These are phyloP conservation scores for Upupa epops DNA, from an alignment of 2,113 vertebrate species.

Conservation along the genomic window DNA sequence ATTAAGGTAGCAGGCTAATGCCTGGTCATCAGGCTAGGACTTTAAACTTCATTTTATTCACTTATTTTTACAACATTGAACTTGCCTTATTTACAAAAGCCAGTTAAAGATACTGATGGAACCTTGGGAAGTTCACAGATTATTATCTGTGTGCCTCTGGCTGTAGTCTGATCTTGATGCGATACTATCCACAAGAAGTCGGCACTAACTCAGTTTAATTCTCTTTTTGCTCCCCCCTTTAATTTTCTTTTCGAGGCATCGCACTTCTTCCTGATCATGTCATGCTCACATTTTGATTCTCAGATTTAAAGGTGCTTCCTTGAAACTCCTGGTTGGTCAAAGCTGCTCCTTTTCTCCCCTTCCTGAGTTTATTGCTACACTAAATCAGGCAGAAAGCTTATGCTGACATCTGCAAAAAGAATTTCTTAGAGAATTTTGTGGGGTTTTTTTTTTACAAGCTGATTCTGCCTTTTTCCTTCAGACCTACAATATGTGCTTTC, in stretches of 20 bases:
- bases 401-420: constrained; percentile 73
- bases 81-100: background rate
- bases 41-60: background rate
- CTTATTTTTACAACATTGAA: background rate
- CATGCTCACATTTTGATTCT: background rate
- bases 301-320: background rate
- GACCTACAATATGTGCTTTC: constrained; percentile 74
- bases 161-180: background rate
- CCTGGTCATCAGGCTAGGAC: background rate
- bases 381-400: constrained; percentile 48
- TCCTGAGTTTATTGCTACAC: constrained; percentile 46
- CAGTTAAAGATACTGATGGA: background rate
- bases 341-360: constrained; percentile 17
- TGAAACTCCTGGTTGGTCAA: background rate
- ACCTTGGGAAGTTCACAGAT: background rate
- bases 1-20: background rate
- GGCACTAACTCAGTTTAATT: background rate
- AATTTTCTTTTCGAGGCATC: background rate
- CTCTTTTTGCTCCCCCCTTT: background rate
- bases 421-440: constrained; percentile 57
- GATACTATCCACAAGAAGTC: background rate
- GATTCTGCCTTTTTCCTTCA: constrained; percentile 73
- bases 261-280: background rate
- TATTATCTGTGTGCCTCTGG: background rate
- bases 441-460: constrained; percentile 56